Conservation (phyloP, 30 jellyfish, hydroid and myxozoan genomes). For the Turritopsis dohrnii region DNA sequence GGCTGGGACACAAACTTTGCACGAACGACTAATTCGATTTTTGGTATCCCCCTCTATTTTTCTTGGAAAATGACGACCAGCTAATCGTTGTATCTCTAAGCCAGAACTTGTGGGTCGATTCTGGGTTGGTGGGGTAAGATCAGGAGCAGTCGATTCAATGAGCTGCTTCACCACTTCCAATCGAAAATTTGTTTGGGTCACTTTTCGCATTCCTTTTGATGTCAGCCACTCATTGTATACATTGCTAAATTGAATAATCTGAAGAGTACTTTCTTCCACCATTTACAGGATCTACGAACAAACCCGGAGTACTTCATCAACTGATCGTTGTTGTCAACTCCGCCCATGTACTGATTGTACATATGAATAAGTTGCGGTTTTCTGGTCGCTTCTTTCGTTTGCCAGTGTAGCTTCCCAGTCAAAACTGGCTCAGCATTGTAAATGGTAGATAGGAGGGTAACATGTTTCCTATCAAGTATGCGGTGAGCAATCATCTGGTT, state of each 20-base stretch:
- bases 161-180: background rate
- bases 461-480: too few relatives aligned
- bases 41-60: background rate
- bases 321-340: too few relatives aligned
- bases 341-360: too few relatives aligned
- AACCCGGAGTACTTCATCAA: too few relatives aligned
- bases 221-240: background rate
- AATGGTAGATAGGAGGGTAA: too few relatives aligned
- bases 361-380: too few relatives aligned
- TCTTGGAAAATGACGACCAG: conserved; percentile 13
- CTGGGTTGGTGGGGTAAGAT: conserved; percentile 11
- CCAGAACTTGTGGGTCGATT: conserved; percentile 8
- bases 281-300: conserved; percentile 5
- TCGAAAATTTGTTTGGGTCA: background rate
- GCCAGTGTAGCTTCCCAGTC: too few relatives aligned
- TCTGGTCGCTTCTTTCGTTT: too few relatives aligned
- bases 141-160: background rate
- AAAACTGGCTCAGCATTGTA: too few relatives aligned
- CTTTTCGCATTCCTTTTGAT: background rate
- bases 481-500: too few relatives aligned
- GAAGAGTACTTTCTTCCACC: conserved; percentile 5
- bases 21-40: conserved; percentile 10
- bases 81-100: background rate
- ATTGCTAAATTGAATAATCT: conserved; percentile 3
- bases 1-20: conserved; percentile 10